Percentiles rank a stretch among this genome's conserved stretches.
These are phyloP conservation scores for Chionoecetes opilio DNA, from an alignment of 1,140 invertebrate species.

Conservation along the genomic window DNA sequence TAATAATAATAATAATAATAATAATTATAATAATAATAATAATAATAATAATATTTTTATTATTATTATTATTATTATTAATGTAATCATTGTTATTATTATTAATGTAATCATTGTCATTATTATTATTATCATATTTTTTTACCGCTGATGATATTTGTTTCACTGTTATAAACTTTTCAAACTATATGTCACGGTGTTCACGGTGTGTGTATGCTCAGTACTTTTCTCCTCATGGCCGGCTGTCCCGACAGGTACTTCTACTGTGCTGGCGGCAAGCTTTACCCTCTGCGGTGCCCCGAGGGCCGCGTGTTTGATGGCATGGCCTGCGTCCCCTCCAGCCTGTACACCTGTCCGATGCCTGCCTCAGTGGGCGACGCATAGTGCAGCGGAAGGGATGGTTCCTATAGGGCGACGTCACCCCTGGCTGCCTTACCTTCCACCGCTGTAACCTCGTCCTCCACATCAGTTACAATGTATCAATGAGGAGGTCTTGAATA, in stretches of 20 bases:
- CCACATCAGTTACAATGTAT: constrained; percentile 37
- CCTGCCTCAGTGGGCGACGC: background rate
- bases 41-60: too few species aligned
- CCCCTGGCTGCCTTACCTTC: background rate
- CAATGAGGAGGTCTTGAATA: constrained; percentile 23
- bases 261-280: constrained; percentile 51
- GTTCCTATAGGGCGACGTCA: constrained; percentile 49
- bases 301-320: constrained; percentile 45
- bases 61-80: too few species aligned
- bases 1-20: too few species aligned
- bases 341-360: constrained; percentile 50
- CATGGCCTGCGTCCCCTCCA: background rate
- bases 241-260: constrained; percentile 46
- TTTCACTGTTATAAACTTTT: too few species aligned
- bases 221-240: too few species aligned
- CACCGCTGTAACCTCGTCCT: background rate
- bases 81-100: background rate
- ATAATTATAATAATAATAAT: too few species aligned
- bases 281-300: constrained; percentile 6
- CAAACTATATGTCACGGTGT: too few species aligned
- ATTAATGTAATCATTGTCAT: background rate
- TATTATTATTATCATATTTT: too few species aligned
- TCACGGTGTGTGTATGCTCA: too few species aligned
- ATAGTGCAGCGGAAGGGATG: constrained; percentile 6
- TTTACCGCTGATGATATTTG: too few species aligned